These are phyloP conservation scores for Pasiphila rectangulata DNA, from an alignment of 2,888 invertebrate genomes.

Conservation along the genomic window DNA sequence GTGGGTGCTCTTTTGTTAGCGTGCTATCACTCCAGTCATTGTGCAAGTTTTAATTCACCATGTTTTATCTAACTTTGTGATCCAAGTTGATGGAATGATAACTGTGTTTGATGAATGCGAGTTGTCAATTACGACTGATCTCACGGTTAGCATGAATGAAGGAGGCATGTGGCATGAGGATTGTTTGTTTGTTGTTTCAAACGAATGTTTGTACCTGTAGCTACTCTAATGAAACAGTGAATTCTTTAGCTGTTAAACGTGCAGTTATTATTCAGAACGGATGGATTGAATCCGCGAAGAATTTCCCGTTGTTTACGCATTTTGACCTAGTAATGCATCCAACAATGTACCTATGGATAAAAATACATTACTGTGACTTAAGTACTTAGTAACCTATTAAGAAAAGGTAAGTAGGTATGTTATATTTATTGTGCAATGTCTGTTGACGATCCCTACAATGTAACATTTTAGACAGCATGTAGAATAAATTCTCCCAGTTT, in stretches of 20 bases:
- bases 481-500: neutral
- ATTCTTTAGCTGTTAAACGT: conserved; percentile 60
- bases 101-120: conserved; percentile 30
- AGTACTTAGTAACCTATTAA: too few relatives aligned
- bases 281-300: conserved; percentile 34
- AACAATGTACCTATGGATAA: neutral
- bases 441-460: too few relatives aligned
- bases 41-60: conserved; percentile 38
- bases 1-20: conserved; percentile 33
- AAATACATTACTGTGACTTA: too few relatives aligned
- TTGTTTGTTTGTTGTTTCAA: conserved; percentile 67
- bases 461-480: too few relatives aligned
- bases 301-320: conserved; percentile 31
- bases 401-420: too few relatives aligned
- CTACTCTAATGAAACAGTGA: conserved; percentile 46
- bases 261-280: conserved; percentile 49
- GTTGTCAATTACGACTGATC: conserved; percentile 34
- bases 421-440: too few relatives aligned
- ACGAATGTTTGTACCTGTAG: too few relatives aligned
- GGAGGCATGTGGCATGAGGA: conserved; percentile 44
- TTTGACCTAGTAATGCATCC: conserved; percentile 8
- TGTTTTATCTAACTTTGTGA: conserved; percentile 31
- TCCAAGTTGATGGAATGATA: conserved; percentile 30
- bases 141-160: conserved; percentile 49
- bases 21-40: conserved; percentile 42